These are phyloP conservation scores for Tortrix viridana DNA, from an alignment of 2,888 invertebrate species.

Conservation along the genomic window DNA sequence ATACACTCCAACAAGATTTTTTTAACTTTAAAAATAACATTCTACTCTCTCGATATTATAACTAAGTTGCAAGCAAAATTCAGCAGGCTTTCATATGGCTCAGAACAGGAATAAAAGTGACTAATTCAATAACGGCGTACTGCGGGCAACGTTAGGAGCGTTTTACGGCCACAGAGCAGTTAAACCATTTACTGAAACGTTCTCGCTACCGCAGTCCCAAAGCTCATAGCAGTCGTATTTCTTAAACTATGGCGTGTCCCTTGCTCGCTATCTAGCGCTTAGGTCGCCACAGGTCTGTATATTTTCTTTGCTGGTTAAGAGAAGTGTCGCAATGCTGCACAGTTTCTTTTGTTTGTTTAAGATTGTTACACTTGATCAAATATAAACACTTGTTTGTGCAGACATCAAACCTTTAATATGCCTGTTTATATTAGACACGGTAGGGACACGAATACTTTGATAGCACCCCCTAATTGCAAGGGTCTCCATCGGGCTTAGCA, in stretches of 20 bases:
- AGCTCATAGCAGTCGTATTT: slow-evolving; percentile 26
- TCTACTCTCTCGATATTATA: no score
- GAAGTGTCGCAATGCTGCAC: neutral
- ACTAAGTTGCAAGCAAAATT: no score
- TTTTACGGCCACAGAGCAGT: slow-evolving; percentile 30
- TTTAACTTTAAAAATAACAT: no score
- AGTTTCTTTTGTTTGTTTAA: no score
- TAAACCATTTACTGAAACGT: slow-evolving; percentile 29
- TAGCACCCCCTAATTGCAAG: no score
- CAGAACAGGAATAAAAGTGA: slow-evolving; percentile 23
- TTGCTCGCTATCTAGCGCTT: slow-evolving; percentile 27
- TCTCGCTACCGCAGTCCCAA: slow-evolving; percentile 19
- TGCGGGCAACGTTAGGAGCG: slow-evolving; percentile 13
- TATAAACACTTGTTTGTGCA: no score
- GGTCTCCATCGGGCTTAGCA: no score
- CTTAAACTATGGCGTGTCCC: slow-evolving; percentile 32
- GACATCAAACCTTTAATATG: no score
- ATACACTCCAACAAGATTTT: no score
- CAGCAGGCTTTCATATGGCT: slow-evolving; percentile 4
- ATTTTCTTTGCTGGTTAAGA: slow-evolving; percentile 15
- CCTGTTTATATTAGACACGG: no score
- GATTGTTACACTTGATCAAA: no score
- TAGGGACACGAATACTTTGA: no score
- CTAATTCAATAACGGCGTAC: slow-evolving; percentile 32
- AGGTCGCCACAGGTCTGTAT: slow-evolving; percentile 11